Evolutionary conservation across 2,113 vertebrate genomes (phyloP).

Genomic region (Otis tarda): DNA sequence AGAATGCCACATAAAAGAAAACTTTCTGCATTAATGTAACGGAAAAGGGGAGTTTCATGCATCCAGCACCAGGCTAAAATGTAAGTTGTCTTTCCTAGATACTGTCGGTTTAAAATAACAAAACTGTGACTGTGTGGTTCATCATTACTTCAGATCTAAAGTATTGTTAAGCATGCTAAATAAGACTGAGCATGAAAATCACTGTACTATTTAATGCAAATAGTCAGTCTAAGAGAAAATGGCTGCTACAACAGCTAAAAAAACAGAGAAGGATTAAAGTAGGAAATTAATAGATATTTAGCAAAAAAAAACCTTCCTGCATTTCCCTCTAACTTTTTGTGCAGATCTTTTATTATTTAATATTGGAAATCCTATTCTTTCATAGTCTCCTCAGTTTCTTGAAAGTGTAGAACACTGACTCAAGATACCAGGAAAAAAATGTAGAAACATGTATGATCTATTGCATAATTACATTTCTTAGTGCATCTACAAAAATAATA

Average conservation of each 20-base stretch:
- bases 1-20: not conserved
- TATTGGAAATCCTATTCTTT: not conserved
- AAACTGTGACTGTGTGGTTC: not conserved
- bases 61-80: not conserved
- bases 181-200: not conserved
- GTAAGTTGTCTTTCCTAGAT: not conserved
- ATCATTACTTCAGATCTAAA: not conserved
- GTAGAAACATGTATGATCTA: not conserved
- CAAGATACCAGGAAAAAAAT: not conserved
- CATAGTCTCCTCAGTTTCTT: not conserved
- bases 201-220: not conserved
- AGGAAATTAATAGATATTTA: not conserved
- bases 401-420: not conserved
- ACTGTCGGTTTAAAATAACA: not conserved
- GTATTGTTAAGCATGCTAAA: not conserved
- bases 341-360: not conserved
- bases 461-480: not conserved
- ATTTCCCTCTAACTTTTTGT: not conserved
- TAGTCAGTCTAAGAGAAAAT: not conserved
- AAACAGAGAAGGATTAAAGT: not conserved
- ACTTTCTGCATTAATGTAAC: not conserved
- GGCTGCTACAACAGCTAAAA: not conserved
- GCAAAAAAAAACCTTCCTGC: not conserved
- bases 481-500: not conserved
- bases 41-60: not conserved